Conservation (phyloP, 2,797 vertebrate species). For the Ctenosaura bakeri region DNA sequence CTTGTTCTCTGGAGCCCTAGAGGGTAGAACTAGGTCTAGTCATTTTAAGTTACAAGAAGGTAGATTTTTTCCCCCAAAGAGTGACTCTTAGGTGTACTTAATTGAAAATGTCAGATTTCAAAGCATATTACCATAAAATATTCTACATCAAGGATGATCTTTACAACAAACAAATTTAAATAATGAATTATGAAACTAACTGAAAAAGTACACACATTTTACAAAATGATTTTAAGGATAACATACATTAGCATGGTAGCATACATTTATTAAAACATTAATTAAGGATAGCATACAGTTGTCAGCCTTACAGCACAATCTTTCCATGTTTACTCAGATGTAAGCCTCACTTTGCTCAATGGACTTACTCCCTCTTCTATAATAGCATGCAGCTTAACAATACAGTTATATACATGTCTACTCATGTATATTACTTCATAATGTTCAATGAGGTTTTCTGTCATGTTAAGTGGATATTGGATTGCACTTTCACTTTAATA, state of each 20-base stretch:
- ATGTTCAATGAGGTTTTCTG: neutral
- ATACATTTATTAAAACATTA: too few species aligned
- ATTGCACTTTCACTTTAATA: neutral
- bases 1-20: too few species aligned
- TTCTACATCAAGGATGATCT: neutral
- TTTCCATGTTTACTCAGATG: neutral
- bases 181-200: neutral
- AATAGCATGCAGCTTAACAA: neutral
- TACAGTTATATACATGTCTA: neutral
- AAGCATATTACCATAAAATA: constrained; percentile 1
- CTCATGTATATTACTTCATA: neutral
- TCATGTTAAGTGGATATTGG: neutral
- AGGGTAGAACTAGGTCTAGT: too few species aligned
- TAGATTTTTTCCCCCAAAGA: too few species aligned
- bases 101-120: neutral
- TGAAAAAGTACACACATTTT: neutral
- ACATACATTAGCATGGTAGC: neutral
- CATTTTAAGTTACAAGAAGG: too few species aligned
- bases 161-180: neutral
- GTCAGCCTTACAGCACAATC: neutral
- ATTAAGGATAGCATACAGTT: too few species aligned
- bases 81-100: neutral
- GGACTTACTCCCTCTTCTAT: neutral
- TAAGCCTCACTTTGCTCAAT: too few species aligned
- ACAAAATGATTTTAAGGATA: neutral